phyloP scores from a whole-genome alignment of 2,888 invertebrate genomes.

The Drosophila anceps region DNA sequence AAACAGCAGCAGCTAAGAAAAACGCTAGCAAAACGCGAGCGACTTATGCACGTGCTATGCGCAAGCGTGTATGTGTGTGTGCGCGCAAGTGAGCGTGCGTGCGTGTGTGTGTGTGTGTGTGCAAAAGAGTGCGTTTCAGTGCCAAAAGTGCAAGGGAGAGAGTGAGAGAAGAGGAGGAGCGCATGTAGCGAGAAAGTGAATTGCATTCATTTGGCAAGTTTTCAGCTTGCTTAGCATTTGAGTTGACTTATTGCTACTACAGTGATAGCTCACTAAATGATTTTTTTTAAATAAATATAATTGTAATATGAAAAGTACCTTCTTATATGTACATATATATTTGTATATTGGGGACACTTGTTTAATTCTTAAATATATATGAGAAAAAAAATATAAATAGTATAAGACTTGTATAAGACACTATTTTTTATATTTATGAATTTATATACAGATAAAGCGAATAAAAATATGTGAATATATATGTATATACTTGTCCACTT shows the following conservation, averaged over 20 bases:
- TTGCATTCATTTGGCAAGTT: not conserved
- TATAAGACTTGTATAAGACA: too few species aligned
- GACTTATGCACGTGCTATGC: slow-evolving; percentile 32
- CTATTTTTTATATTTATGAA: too few species aligned
- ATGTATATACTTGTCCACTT: too few species aligned
- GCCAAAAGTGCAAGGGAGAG: not conserved
- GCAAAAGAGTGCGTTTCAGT: not conserved
- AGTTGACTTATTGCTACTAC: not conserved
- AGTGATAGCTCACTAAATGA: not conserved
- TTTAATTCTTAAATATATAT: too few species aligned
- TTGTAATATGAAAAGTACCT: too few species aligned
- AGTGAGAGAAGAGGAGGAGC: not conserved
- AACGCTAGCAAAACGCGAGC: slow-evolving; percentile 51
- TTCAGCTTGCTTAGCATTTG: not conserved
- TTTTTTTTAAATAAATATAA: too few species aligned
- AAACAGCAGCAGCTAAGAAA: slow-evolving; percentile 9
- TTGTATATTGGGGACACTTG: too few species aligned
- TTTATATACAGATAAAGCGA: too few species aligned
- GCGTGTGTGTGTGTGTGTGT: not conserved
- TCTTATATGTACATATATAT: too few species aligned
- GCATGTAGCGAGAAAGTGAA: not conserved
- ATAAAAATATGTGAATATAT: too few species aligned
- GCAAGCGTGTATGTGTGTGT: not conserved
- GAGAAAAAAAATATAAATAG: too few species aligned
- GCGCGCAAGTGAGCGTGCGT: not conserved